Percentiles rank a stretch among this genome's conserved stretches.
Evolutionary conservation across 2,797 vertebrate genomes (phyloP).

Genomic region (Eutrigla gurnardus): DNA sequence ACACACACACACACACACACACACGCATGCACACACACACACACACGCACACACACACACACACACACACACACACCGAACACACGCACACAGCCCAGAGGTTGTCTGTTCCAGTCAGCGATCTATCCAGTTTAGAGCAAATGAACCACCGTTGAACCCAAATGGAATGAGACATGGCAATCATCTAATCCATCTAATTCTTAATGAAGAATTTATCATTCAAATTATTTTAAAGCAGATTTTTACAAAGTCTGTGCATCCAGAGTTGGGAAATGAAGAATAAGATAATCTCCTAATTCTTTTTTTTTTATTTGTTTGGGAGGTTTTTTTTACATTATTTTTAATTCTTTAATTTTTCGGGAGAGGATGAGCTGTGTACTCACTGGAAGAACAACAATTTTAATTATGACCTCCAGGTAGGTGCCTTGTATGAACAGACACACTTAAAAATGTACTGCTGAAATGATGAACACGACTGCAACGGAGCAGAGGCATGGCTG

Average conservation of each 20-base stretch:
- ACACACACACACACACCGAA: too few species aligned
- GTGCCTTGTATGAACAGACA: background rate
- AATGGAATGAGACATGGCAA: conserved; percentile 48
- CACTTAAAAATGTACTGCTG: background rate
- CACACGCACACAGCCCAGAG: conserved; percentile 16
- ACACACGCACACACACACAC: background rate
- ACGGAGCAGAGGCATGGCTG: background rate
- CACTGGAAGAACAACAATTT: background rate
- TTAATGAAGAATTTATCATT: conserved; percentile 31
- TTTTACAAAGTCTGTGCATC: conserved; percentile 10
- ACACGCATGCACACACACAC: background rate
- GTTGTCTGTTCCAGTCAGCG: conserved; percentile 46
- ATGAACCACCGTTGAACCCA: conserved; percentile 62
- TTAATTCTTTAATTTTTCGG: background rate
- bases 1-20: too few species aligned
- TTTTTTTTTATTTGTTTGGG: background rate
- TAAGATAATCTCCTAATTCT: conserved; percentile 6
- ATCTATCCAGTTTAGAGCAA: conserved; percentile 43
- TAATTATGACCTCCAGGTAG: conserved; percentile 4
- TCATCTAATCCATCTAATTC: conserved; percentile 23
- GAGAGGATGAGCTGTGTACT: background rate
- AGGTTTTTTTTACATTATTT: background rate
- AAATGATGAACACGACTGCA: background rate
- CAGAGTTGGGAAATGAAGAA: conserved; percentile 8
- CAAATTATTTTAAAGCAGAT: conserved; percentile 37